Evolutionary conservation across 2,113 vertebrate genomes (phyloP).

Genomic region (Oreochromis aureus): DNA sequence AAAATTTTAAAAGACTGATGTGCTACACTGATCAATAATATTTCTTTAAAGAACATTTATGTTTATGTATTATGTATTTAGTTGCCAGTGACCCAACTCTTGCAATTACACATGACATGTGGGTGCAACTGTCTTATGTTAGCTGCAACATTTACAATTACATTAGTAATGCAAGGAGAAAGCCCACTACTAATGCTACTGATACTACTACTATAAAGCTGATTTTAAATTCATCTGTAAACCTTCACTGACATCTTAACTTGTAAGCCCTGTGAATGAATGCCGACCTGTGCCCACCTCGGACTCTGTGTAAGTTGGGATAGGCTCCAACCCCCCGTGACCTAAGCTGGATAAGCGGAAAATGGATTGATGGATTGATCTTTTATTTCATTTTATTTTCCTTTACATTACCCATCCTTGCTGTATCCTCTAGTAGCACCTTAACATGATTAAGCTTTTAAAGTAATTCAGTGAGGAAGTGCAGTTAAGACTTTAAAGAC

Average conservation of each 20-base stretch:
- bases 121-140: neutral
- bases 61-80: neutral
- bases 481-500: neutral
- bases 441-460: neutral
- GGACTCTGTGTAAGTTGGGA: neutral
- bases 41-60: neutral
- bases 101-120: neutral
- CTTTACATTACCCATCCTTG: neutral
- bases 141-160: neutral
- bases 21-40: neutral
- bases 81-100: neutral
- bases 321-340: neutral
- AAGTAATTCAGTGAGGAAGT: neutral
- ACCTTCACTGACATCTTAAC: neutral
- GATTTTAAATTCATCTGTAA: neutral
- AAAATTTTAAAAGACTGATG: neutral
- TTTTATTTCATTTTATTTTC: neutral
- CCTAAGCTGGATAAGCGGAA: neutral
- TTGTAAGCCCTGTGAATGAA: neutral
- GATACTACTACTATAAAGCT: neutral
- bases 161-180: neutral
- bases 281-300: neutral
- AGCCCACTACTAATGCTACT: neutral
- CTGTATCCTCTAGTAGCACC: neutral
- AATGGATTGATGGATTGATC: neutral